Percentiles rank a stretch among this genome's conserved stretches.
phyloP scores from a whole-genome alignment of 2,797 vertebrate genomes.

The Sebastolobus alascanus region DNA sequence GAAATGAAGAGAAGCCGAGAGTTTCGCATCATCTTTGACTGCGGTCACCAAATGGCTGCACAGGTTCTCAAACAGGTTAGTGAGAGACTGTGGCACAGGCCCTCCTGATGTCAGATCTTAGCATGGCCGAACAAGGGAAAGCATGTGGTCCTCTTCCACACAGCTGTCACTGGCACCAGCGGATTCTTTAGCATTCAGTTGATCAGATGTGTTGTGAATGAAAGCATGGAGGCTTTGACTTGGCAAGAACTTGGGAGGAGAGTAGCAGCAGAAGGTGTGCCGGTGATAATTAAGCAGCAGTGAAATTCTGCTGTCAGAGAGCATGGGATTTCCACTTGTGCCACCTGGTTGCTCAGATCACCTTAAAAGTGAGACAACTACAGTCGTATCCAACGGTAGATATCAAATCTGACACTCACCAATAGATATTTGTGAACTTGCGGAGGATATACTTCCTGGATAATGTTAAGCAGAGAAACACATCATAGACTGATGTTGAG shows the following conservation, averaged over 20 bases:
- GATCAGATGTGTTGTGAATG: slow-evolving; percentile 19
- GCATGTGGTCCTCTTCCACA: not conserved
- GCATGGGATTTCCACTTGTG: not conserved
- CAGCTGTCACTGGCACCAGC: slow-evolving; percentile 3
- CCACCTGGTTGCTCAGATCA: not conserved
- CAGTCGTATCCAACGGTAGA: not conserved
- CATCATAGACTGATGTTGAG: not conserved
- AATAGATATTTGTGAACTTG: not conserved
- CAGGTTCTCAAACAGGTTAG: slow-evolving; percentile 95
- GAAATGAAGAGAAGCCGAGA: slow-evolving; percentile 98
- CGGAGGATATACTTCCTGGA: not conserved
- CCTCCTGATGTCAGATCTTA: not conserved
- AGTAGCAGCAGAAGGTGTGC: slow-evolving; percentile 19
- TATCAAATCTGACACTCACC: not conserved
- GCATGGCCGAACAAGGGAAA: not conserved
- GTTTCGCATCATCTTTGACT: slow-evolving; percentile 99
- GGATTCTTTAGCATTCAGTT: slow-evolving; percentile 13
- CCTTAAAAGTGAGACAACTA: not conserved
- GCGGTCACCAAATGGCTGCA: slow-evolving; percentile 95
- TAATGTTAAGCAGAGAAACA: not conserved
- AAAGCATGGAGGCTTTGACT: slow-evolving; percentile 26
- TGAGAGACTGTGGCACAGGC: slow-evolving; percentile 24
- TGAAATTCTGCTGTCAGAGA: slow-evolving; percentile 1
- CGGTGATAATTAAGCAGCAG: slow-evolving; percentile 22
- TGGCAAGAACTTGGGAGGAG: slow-evolving; percentile 4